Evolutionary conservation across 2,797 vertebrate species (phyloP).

Genomic region (Onychomys arenicola): DNA sequence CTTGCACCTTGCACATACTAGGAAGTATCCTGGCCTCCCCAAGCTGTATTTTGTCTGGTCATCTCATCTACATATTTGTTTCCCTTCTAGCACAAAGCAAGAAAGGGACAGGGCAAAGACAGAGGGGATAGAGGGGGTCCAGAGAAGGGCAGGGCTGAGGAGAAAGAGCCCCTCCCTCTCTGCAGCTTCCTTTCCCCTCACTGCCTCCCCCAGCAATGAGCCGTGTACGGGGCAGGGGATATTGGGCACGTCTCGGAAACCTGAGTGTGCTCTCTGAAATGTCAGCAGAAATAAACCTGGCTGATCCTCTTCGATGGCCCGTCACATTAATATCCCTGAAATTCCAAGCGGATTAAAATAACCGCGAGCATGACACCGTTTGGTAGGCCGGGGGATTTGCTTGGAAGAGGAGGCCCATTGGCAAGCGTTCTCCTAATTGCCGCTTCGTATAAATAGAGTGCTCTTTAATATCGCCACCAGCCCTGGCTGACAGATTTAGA

Average conservation of each 20-base stretch:
- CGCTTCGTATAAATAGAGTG: slow-evolving; percentile 88
- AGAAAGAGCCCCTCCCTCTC: too few species aligned
- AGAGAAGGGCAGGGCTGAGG: not conserved
- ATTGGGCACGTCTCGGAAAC: slow-evolving; percentile 11
- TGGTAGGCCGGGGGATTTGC: slow-evolving; percentile 85
- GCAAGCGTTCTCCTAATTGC: slow-evolving; percentile 90
- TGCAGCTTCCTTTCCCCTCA: not conserved
- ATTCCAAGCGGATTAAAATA: slow-evolving; percentile 87
- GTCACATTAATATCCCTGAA: slow-evolving; percentile 87
- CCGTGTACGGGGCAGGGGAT: not conserved
- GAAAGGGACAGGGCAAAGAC: not conserved
- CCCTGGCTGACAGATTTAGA: slow-evolving; percentile 85
- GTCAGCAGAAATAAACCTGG: slow-evolving; percentile 85
- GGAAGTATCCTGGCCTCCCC: accelerated
- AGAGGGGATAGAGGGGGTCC: not conserved
- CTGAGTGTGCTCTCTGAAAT: slow-evolving; percentile 75
- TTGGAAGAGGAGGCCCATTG: slow-evolving; percentile 88
- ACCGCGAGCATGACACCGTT: slow-evolving; percentile 83
- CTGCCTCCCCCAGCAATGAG: not conserved
- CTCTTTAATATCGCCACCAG: slow-evolving; percentile 83
- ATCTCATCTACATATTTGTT: not conserved
- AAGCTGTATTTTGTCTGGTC: not conserved
- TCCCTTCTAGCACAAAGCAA: not conserved
- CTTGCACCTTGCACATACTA: not conserved
- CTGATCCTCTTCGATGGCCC: slow-evolving; percentile 87